A percentile compares a stretch with the other conserved stretches of the same genome.
These are phyloP conservation scores for Drosophila lacteicornis DNA, from an alignment of 1,140 invertebrate species.

Conservation along the genomic window DNA sequence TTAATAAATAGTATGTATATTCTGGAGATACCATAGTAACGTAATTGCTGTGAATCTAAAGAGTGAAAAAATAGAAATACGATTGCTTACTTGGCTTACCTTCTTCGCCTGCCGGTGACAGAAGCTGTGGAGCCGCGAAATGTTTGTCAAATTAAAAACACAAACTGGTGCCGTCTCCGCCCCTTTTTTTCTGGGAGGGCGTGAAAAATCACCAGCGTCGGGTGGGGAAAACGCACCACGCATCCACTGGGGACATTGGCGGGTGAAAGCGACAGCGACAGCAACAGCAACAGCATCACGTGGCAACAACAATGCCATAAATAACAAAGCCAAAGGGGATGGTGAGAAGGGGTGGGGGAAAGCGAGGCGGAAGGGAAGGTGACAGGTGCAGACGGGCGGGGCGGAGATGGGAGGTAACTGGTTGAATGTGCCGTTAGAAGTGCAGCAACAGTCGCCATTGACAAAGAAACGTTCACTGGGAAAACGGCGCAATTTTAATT, in stretches of 20 bases:
- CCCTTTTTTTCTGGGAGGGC: slow-evolving; percentile 17
- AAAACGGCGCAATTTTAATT: not conserved
- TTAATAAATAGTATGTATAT: not conserved
- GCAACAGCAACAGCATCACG: slow-evolving; percentile 52
- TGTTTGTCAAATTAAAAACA: slow-evolving; percentile 61
- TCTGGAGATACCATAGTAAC: too few relatives aligned
- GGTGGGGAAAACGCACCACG: slow-evolving; percentile 61
- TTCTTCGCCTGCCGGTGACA: slow-evolving; percentile 53
- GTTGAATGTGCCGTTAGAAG: slow-evolving; percentile 67
- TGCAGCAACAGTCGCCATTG: slow-evolving; percentile 62
- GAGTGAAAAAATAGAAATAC: not conserved
- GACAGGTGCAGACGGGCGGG: slow-evolving; percentile 38
- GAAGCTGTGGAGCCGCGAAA: slow-evolving; percentile 32
- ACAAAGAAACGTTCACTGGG: slow-evolving; percentile 40
- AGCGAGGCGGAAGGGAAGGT: slow-evolving; percentile 5
- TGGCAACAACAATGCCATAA: slow-evolving; percentile 75
- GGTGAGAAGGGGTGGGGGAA: slow-evolving; percentile 3
- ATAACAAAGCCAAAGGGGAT: slow-evolving; percentile 70
- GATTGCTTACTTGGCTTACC: not conserved
- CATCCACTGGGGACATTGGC: slow-evolving; percentile 51
- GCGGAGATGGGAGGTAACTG: slow-evolving; percentile 22
- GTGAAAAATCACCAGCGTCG: slow-evolving; percentile 31
- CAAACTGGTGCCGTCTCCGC: slow-evolving; percentile 46
- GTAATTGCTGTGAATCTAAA: not conserved
- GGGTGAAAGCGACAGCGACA: slow-evolving; percentile 22